phyloP scores from a whole-genome alignment of 2,888 invertebrate genomes.

The Microctonus aethiopoides region DNA sequence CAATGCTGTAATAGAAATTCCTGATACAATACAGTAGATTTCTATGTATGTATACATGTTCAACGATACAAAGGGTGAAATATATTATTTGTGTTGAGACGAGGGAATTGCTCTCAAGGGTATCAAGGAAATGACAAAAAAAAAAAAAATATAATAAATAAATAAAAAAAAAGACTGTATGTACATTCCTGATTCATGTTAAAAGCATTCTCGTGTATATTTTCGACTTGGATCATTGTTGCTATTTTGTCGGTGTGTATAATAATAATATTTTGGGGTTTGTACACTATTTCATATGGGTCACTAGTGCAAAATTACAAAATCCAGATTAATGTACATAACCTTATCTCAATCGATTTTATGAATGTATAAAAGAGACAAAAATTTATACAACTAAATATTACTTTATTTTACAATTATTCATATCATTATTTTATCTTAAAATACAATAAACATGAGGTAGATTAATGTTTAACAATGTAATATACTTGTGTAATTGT shows the following conservation, averaged over 20 bases:
- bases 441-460: too few relatives aligned
- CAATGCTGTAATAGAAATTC: too few relatives aligned
- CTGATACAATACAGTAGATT: too few relatives aligned
- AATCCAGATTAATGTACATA: not conserved
- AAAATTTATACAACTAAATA: too few relatives aligned
- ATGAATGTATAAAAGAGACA: not conserved
- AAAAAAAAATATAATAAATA: slow-evolving; percentile 3
- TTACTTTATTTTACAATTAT: too few relatives aligned
- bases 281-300: not conserved
- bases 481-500: not conserved
- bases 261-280: not conserved
- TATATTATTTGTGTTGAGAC: not conserved
- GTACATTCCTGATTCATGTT: not conserved
- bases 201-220: not conserved
- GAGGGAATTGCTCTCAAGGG: not conserved
- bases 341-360: not conserved
- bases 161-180: not conserved
- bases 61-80: not conserved
- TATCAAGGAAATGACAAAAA: not conserved
- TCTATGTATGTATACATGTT: too few relatives aligned
- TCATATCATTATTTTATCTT: too few relatives aligned
- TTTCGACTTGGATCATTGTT: not conserved
- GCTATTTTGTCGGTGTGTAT: not conserved
- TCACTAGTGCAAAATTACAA: not conserved
- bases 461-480: too few relatives aligned